phyloP scores from a whole-genome alignment of 2,113 vertebrate genomes.

The Pelusios castaneus region DNA sequence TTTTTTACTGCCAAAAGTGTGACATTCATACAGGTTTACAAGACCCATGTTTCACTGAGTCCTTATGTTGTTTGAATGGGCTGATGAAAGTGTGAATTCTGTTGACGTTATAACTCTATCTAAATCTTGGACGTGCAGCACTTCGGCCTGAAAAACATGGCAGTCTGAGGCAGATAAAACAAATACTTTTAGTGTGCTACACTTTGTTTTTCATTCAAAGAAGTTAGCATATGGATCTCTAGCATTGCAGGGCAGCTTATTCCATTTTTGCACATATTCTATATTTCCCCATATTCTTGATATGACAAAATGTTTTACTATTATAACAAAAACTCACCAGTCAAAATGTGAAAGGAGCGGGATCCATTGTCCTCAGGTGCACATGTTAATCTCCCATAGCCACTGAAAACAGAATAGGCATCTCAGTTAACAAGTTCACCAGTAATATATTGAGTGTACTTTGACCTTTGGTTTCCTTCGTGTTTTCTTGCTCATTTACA shows the following conservation, averaged over 20 bases:
- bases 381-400: neutral
- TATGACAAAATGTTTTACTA: neutral
- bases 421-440: neutral
- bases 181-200: neutral
- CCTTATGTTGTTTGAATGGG: constrained; percentile 75
- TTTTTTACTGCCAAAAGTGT: constrained; percentile 73
- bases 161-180: neutral
- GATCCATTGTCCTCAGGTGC: neutral
- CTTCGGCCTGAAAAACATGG: neutral
- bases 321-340: neutral
- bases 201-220: neutral
- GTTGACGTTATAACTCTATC: constrained; percentile 60
- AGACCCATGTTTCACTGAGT: constrained; percentile 69
- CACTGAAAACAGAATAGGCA: neutral
- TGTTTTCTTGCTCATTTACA: neutral
- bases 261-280: neutral
- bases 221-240: neutral
- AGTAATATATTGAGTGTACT: neutral
- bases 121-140: neutral
- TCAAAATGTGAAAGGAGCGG: neutral
- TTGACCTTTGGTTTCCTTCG: neutral
- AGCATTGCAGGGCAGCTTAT: neutral
- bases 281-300: neutral
- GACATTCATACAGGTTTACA: constrained; percentile 78
- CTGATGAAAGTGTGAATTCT: constrained; percentile 71